Evolutionary conservation across 2,113 vertebrate genomes (phyloP).

Genomic region (Arothron firmamentum): DNA sequence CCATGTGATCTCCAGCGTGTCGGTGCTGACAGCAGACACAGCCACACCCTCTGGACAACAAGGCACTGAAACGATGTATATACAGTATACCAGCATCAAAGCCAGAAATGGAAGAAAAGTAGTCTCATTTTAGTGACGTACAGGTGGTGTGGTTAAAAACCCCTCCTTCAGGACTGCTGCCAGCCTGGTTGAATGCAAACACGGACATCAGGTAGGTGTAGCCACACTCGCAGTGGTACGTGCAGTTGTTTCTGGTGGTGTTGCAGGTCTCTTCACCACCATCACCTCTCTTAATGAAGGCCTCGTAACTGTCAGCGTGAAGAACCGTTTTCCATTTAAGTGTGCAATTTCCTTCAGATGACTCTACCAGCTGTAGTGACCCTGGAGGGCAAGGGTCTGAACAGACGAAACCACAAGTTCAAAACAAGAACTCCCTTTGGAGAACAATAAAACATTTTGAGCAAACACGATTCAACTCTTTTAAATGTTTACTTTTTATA

Average conservation of each 20-base stretch:
- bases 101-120: neutral
- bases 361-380: conserved; percentile 72
- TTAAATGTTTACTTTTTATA: no score
- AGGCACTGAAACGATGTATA: conserved; percentile 72
- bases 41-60: conserved; percentile 82
- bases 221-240: conserved; percentile 82
- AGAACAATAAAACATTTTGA: no score
- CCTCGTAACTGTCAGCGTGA: conserved; percentile 77
- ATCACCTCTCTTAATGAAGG: conserved; percentile 82
- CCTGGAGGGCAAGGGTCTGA: conserved; percentile 85
- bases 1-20: conserved; percentile 83
- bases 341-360: conserved; percentile 74
- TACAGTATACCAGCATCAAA: neutral
- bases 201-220: conserved; percentile 86
- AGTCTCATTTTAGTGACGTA: conserved; percentile 54
- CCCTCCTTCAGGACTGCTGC: conserved; percentile 79
- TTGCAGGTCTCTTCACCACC: conserved; percentile 82
- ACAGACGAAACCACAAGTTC: neutral
- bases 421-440: no score
- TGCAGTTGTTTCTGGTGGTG: conserved; percentile 77
- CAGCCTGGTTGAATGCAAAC: conserved; percentile 83
- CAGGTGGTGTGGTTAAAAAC: conserved; percentile 84
- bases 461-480: no score
- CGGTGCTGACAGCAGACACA: conserved; percentile 70
- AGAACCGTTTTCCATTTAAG: conserved; percentile 75